Base-by-base conservation (phyloP, 2,113 vertebrate species). In the Gymnarchus niloticus region DNA sequence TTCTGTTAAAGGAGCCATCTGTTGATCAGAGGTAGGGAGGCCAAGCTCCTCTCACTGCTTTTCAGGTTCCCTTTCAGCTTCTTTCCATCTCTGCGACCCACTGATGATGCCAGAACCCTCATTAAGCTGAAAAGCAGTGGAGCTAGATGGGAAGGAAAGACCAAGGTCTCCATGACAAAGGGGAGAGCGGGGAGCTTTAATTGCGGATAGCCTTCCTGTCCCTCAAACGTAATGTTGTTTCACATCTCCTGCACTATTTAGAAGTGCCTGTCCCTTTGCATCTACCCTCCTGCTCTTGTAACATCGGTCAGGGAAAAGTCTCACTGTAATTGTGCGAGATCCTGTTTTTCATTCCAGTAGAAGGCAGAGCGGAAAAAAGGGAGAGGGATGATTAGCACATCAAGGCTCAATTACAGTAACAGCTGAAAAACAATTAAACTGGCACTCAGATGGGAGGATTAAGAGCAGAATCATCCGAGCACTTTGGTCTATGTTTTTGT, bases 1-100 rank as follows among this genome's bases (percentile, higher is more conserved):
- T 85, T 86, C 90, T 85, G 88, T 90, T 91, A 92, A 90, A 89
- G 88, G 86, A 89, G 90, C 91, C 90, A 92, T 92, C 91, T 92
- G 91, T 90, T 90, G 89, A 89, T 89, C 87, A 87, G 84, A 83
- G 85, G 76, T 83, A 56, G 84, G 87, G 78, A 84, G 86, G 83
- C 78, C 77, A 84, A 87, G 84, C 80, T 7, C 3, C 49, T 81
- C 48, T 6, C 23, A 0, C n/a, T 84, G 78, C 86, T 69, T 88
- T 86, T 89, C 83, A 87, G 57, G 46, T 14, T 37, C 85, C 83
- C 56, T 84, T 86, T 83, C 76, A 57, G 83, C 59, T 8, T n/a
- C 28, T 49, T 61, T 73, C 84, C 25, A 19, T 83, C 49, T 5
- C 80, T 83, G 25, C 6, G 65, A 57, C 52, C 77, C 78, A 85